These are phyloP conservation scores for Burhinus oedicnemus DNA, from an alignment of 2,113 vertebrate species.

Conservation along the genomic window DNA sequence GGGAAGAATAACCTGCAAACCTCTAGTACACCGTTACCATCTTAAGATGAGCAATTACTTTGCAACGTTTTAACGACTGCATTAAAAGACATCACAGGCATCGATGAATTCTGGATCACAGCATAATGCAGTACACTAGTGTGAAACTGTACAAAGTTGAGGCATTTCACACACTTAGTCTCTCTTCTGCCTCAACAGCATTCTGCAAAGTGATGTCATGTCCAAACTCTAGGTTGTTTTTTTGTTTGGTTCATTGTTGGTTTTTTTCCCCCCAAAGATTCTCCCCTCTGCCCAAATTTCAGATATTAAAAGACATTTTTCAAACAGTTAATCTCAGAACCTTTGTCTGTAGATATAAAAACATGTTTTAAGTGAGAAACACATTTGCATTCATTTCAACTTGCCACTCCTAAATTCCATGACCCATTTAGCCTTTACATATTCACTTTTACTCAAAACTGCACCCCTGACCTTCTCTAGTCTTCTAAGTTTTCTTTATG, in stretches of 20 bases:
- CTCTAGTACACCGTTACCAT: too few relatives aligned
- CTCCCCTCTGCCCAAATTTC: not conserved
- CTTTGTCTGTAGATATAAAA: not conserved
- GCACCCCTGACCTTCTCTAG: not conserved
- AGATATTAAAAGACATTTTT: not conserved
- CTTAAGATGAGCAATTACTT: not conserved
- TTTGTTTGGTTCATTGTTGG: not conserved
- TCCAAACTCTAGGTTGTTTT: not conserved
- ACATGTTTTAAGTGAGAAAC: not conserved
- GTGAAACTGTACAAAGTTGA: not conserved
- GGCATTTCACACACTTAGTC: not conserved
- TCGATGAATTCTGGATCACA: not conserved
- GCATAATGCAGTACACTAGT: not conserved
- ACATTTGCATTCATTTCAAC: not conserved
- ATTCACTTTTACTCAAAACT: not conserved
- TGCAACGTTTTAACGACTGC: not conserved
- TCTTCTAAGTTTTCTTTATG: not conserved
- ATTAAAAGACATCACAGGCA: not conserved
- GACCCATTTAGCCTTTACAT: not conserved
- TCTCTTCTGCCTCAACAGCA: not conserved
- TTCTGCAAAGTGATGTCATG: not conserved
- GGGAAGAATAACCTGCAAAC: not conserved
- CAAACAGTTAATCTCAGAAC: not conserved
- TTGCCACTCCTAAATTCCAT: not conserved
- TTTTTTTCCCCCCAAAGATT: not conserved